These are phyloP conservation scores for Andrena trimmerana DNA, from an alignment of 2,888 invertebrate species.

Conservation along the genomic window DNA sequence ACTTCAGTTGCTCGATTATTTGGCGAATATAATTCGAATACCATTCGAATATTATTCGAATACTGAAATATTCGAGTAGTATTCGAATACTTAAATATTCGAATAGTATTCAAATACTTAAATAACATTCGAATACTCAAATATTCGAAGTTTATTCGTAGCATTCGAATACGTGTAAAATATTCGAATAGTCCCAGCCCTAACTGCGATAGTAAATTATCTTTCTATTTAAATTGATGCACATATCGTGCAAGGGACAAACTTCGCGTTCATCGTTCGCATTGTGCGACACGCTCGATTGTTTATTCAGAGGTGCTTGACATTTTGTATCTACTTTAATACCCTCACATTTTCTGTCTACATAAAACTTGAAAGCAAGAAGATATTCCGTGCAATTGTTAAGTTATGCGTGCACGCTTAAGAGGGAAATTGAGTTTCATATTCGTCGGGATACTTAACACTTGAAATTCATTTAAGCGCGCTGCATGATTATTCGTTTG, in stretches of 20 bases:
- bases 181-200: no score
- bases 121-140: no score
- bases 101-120: no score
- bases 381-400: not conserved
- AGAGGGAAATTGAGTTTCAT: not conserved
- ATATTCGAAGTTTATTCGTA: no score
- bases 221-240: not conserved
- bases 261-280: not conserved
- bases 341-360: constrained; percentile 16
- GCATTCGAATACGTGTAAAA: no score
- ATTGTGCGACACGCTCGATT: not conserved
- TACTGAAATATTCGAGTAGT: no score
- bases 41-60: no score
- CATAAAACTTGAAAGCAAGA: not conserved
- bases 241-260: not conserved
- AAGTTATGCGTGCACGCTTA: not conserved
- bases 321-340: constrained; percentile 17
- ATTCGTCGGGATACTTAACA: not conserved
- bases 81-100: no score
- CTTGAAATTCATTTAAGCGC: not conserved
- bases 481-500: constrained; percentile 11
- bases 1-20: no score
- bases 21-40: no score
- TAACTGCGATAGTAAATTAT: not conserved
- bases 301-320: constrained; percentile 6